phyloP scores from a whole-genome alignment of 1,140 invertebrate genomes.

The Nixonia krombeini region DNA sequence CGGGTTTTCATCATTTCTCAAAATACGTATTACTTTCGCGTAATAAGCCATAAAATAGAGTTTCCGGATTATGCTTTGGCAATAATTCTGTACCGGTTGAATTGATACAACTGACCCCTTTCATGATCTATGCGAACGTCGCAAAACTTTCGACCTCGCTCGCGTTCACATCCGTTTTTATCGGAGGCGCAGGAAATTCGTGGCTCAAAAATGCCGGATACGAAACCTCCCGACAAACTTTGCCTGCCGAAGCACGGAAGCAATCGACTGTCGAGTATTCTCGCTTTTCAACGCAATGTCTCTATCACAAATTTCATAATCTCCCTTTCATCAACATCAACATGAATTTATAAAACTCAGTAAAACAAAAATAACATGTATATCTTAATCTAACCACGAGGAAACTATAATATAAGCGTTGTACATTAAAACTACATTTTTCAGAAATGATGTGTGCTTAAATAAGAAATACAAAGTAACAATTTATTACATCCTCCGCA shows the following conservation, averaged over 20 bases:
- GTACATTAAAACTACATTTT: not conserved
- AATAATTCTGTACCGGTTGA: too few species aligned
- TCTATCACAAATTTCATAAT: slow-evolving; percentile 26
- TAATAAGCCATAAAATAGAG: not conserved
- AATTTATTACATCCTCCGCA: slow-evolving; percentile 25
- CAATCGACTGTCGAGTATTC: too few species aligned
- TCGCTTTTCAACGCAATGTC: too few species aligned
- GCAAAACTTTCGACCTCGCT: too few species aligned
- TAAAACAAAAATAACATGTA: slow-evolving; percentile 12
- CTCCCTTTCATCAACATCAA: slow-evolving; percentile 15
- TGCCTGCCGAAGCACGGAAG: too few species aligned
- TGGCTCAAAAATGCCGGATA: too few species aligned
- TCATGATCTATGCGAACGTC: too few species aligned
- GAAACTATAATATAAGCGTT: slow-evolving; percentile 13
- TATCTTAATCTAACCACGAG: slow-evolving; percentile 7
- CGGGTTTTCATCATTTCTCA: slow-evolving; percentile 6
- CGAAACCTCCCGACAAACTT: too few species aligned
- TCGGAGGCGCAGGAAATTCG: too few species aligned
- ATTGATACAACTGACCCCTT: too few species aligned
- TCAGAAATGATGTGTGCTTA: not conserved
- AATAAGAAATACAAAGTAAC: not conserved
- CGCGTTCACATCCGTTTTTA: too few species aligned
- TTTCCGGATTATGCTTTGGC: too few species aligned
- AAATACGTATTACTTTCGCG: slow-evolving; percentile 1
- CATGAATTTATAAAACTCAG: slow-evolving; percentile 15